These are phyloP conservation scores for Phalera bucephala DNA, from an alignment of 2,888 invertebrate species.

Conservation along the genomic window DNA sequence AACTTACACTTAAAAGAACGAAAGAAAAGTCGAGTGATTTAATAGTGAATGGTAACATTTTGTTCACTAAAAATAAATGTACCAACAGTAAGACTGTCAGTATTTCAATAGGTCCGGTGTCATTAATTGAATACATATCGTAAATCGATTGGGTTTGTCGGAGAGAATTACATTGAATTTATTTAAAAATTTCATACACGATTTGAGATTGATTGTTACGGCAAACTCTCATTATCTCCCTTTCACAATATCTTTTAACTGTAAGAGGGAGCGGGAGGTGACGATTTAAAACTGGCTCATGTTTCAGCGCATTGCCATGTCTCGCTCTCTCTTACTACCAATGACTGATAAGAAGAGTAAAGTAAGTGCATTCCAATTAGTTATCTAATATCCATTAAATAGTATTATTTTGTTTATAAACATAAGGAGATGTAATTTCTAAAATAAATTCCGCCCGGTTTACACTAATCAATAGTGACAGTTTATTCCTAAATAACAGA, in stretches of 20 bases:
- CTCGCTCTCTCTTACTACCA: no score
- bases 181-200: constrained; percentile 23
- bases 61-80: constrained; percentile 72
- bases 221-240: no score
- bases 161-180: constrained; percentile 24
- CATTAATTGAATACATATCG: constrained; percentile 17
- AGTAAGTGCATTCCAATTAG: no score
- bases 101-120: constrained; percentile 27
- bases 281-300: no score
- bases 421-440: no score
- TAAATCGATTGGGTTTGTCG: constrained; percentile 9
- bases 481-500: not conserved
- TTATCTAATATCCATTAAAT: no score
- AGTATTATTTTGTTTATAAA: no score
- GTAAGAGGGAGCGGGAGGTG: no score
- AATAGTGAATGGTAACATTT: constrained; percentile 80
- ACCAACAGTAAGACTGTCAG: constrained; percentile 24
- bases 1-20: constrained; percentile 68
- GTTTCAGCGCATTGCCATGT: no score
- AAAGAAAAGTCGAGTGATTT: constrained; percentile 63
- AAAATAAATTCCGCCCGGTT: not conserved
- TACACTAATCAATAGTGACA: not conserved
- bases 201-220: no score
- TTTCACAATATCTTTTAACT: no score
- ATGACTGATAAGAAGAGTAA: no score